Evolutionary conservation across 2,113 vertebrate species (phyloP).

Genomic region (Cyanistes caeruleus): DNA sequence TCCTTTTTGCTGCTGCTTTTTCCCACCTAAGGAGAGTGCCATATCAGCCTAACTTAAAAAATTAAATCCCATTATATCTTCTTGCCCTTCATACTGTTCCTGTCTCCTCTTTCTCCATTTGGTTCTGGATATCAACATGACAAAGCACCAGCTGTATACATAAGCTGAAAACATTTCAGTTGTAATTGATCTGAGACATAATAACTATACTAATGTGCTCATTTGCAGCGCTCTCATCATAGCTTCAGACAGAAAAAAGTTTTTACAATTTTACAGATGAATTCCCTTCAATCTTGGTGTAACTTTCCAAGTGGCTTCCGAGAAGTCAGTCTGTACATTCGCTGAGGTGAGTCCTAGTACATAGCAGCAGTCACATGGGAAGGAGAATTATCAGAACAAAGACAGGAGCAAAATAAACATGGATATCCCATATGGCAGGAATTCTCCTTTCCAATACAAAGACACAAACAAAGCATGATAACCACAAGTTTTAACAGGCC

Average conservation of each 20-base stretch:
- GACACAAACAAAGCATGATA: background rate
- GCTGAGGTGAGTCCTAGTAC: background rate
- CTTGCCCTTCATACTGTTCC: background rate
- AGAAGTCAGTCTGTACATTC: background rate
- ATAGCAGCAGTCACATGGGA: background rate
- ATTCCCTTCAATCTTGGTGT: background rate
- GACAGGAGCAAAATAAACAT: background rate
- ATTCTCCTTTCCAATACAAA: background rate
- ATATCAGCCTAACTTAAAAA: background rate
- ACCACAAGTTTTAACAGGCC: background rate
- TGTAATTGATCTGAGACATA: slow-evolving; percentile 23
- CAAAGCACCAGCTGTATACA: background rate
- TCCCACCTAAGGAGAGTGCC: background rate
- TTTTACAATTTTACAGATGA: background rate
- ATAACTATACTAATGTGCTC: background rate
- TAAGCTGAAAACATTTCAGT: slow-evolving; percentile 1
- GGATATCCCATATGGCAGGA: background rate
- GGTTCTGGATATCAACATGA: slow-evolving; percentile 30
- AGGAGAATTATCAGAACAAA: background rate
- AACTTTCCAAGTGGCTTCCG: background rate
- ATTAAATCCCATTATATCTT: background rate
- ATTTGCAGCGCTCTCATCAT: background rate
- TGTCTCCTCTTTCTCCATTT: slow-evolving; percentile 27
- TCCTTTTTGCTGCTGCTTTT: background rate
- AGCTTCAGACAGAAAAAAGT: background rate